These are phyloP conservation scores for Andrena hattorfiana DNA, from an alignment of 2,888 invertebrate species.

Conservation along the genomic window DNA sequence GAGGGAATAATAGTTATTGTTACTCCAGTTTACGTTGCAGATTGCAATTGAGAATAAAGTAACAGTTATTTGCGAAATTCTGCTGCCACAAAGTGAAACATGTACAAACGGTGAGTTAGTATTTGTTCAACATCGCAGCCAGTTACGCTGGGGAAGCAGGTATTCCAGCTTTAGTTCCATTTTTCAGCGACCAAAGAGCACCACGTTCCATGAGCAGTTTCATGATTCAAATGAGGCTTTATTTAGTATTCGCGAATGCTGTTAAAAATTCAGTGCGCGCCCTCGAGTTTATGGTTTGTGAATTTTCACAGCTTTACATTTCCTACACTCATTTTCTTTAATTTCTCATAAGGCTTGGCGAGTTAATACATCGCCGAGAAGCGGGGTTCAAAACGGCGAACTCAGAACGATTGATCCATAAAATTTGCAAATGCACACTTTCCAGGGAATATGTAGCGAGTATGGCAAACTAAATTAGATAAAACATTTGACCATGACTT, in stretches of 20 bases:
- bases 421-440: constrained; percentile 39
- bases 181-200: neutral
- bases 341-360: constrained; percentile 1
- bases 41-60: neutral
- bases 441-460: constrained; percentile 1
- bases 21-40: neutral
- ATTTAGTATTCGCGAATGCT: neutral
- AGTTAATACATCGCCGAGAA: constrained; percentile 7
- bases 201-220: neutral
- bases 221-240: neutral
- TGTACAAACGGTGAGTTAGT: too few relatives aligned
- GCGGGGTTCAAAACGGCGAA: neutral
- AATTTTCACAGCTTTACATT: constrained; percentile 8
- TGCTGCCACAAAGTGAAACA: too few relatives aligned
- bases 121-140: too few relatives aligned
- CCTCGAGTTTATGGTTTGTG: neutral
- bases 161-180: constrained; percentile 3
- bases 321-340: neutral
- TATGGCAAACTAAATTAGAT: neutral
- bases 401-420: neutral
- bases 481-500: constrained; percentile 5
- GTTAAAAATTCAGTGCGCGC: neutral
- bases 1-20: neutral
- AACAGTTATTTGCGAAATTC: too few relatives aligned
- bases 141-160: neutral